Evolutionary conservation across 2,797 vertebrate genomes (phyloP).

Genomic region (Artibeus lituratus): DNA sequence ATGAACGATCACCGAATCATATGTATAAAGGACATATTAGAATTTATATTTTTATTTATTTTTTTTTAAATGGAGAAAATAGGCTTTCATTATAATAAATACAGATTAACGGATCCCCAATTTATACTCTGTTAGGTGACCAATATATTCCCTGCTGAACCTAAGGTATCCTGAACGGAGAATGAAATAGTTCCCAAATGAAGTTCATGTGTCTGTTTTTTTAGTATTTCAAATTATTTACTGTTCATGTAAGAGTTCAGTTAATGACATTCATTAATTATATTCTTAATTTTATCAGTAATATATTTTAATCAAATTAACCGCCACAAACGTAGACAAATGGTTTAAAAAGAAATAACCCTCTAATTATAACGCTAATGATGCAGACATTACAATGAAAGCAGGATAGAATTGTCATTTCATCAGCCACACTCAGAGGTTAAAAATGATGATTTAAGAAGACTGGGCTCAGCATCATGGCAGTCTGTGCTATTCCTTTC

Average conservation of each 20-base stretch:
- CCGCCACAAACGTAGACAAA: not conserved
- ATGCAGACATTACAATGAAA: not conserved
- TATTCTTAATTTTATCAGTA: not conserved
- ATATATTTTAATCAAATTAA: not conserved
- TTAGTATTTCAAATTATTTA: not conserved
- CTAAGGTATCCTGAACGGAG: not conserved
- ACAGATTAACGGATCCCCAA: not conserved
- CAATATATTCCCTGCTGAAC: not conserved
- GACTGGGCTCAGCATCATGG: not conserved
- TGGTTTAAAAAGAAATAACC: not conserved
- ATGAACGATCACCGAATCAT: not conserved
- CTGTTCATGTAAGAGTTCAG: not conserved
- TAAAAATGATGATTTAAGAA: not conserved
- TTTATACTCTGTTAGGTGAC: not conserved
- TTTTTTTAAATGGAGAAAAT: not conserved
- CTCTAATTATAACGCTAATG: not conserved
- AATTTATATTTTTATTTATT: not conserved
- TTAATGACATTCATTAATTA: not conserved
- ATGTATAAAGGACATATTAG: not conserved
- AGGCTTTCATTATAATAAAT: not conserved
- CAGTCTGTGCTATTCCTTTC: not conserved
- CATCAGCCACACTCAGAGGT: not conserved
- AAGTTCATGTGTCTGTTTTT: not conserved
- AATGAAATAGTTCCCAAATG: not conserved
- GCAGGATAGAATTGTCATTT: not conserved